A percentile compares a stretch with the other conserved stretches of the same genome.
Conservation (phyloP, 37 sponge, comb jelly and placozoan genomes). For the Eunapius fragilis region DNA sequence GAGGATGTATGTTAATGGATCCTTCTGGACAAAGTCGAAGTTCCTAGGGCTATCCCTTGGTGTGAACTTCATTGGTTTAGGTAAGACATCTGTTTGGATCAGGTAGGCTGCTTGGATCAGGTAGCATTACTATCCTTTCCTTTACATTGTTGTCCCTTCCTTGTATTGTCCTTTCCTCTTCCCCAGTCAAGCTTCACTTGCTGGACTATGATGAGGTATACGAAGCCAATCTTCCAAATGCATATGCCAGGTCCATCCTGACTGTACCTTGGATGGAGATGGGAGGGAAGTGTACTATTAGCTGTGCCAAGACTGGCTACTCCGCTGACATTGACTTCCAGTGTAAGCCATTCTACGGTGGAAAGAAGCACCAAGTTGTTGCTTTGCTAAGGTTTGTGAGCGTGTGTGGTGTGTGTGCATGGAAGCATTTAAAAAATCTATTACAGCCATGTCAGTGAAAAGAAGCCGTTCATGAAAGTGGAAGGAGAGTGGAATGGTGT, state of each 20-base stretch:
- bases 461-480: conserved; percentile 77
- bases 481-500: conserved; percentile 99
- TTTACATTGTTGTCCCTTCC: too few relatives aligned
- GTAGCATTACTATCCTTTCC: too few relatives aligned
- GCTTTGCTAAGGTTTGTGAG: conserved; percentile 73
- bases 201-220: conserved; percentile 94
- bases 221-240: conserved; percentile 85
- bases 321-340: conserved; percentile 90
- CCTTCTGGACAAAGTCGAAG: conserved; percentile 91
- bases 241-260: conserved; percentile 92
- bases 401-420: conserved; percentile 43
- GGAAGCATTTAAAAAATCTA: neutral
- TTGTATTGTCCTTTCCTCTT: neutral
- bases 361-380: conserved; percentile 84
- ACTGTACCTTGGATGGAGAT: conserved; percentile 97
- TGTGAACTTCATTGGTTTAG: conserved; percentile 86
- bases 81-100: conserved; percentile 52
- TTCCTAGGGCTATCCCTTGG: conserved; percentile 97
- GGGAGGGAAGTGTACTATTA: conserved; percentile 87
- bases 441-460: conserved; percentile 71
- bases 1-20: conserved; percentile 82
- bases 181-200: conserved; percentile 66
- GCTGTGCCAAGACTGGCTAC: conserved; percentile 91
- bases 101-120: too few relatives aligned
- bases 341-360: conserved; percentile 98